Evolutionary conservation across 2,888 invertebrate genomes (phyloP).

Genomic region (Phoenoteleia sp.): DNA sequence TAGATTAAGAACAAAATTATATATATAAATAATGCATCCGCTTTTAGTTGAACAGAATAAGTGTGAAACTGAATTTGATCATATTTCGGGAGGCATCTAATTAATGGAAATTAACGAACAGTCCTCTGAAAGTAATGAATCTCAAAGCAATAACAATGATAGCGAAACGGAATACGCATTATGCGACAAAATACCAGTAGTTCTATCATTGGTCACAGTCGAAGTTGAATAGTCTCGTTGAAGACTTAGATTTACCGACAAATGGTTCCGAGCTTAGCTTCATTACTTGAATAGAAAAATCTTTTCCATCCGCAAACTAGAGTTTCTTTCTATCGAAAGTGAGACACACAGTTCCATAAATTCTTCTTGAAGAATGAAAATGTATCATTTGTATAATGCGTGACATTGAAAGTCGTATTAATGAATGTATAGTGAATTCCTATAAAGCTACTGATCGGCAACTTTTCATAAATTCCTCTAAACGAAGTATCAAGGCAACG

Average conservation of each 20-base stretch:
- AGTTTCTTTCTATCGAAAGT: constrained; percentile 50
- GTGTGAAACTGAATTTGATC: neutral
- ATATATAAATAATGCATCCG: neutral
- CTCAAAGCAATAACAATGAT: constrained; percentile 19
- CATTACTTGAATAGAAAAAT: constrained; percentile 70
- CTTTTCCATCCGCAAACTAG: constrained; percentile 42
- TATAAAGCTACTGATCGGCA: constrained; percentile 75
- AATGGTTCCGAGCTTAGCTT: constrained; percentile 41
- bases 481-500: constrained; percentile 67
- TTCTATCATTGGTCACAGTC: constrained; percentile 4
- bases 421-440: constrained; percentile 33
- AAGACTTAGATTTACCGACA: constrained; percentile 34
- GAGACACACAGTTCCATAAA: constrained; percentile 39
- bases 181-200: neutral
- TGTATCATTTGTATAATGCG: constrained; percentile 56
- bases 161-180: constrained; percentile 6
- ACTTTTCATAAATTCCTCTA: constrained; percentile 31
- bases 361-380: constrained; percentile 52
- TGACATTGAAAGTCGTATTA: constrained; percentile 47
- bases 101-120: constrained; percentile 3
- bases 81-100: constrained; percentile 1
- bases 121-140: constrained; percentile 15
- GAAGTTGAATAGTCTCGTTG: constrained; percentile 35
- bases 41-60: constrained; percentile 20
- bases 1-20: neutral